Evolutionary conservation across 2,797 vertebrate genomes (phyloP), one percentile per base, ranked within the genome.

Genomic region (Hippopotamyrus pictus): DNA sequence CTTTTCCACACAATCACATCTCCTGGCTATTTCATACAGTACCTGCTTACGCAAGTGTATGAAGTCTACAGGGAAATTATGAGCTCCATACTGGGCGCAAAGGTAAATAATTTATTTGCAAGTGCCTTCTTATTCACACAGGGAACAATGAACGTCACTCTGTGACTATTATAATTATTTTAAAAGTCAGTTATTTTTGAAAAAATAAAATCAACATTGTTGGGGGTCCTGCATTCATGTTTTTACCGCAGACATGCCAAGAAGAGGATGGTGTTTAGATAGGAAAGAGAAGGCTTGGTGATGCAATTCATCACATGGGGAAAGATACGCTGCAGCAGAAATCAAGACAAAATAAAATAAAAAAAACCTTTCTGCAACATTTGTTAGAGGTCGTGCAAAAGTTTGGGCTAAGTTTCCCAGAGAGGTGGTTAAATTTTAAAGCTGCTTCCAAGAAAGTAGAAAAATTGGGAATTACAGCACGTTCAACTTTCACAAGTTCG

Each of bases 121-220:
- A 79, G 37, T 79, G 73, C 37, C 33, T 41, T 79, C 14, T 44
- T 2, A 79, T 79, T 79, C 37, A 44, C 37, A n/a, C 33, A 44
- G 73, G 73, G 12, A 79, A n/a, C 73, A 79, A 79, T 79, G 41
- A 79, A 44, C 0, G 2, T 41, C 73, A 79, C 73, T 79, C 29
- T 69, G 65, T 69, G 65, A 69, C 73, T 79, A 79, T 79, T 79
- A 79, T 44, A 19, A 79, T 41, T 79, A 79, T 79, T n/a, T 79
- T 79, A 44, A 41, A 41, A 41, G 37, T 44, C 33, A 44, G n/a
- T 79, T 79, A 44, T 79, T 79, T 76, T 79, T 44, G 14, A 79
- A 17, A 53, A 19, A 44, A 2, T 1, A 19, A 44, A 17, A 44
- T 19, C 5, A 76, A 1, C 14, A 6, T 41, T 79, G 6, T 79